Conservation (phyloP, 2,888 invertebrate genomes). For the Volucella zonaria region DNA sequence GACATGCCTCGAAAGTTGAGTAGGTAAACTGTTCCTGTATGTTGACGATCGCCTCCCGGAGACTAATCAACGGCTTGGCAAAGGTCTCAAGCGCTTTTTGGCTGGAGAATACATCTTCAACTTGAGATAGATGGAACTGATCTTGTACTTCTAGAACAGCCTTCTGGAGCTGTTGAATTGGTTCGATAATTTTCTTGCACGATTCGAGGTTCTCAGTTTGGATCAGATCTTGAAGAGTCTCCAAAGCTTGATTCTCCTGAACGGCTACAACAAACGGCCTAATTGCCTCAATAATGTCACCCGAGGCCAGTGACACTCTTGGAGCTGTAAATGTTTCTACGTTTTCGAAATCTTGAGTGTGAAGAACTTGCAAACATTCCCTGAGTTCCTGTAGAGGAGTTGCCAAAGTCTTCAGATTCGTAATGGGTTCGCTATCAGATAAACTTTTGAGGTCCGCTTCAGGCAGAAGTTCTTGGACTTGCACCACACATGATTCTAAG, state of each 20-base stretch:
- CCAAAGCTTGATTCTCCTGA: conserved; percentile 76
- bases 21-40: conserved; percentile 75
- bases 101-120: conserved; percentile 68
- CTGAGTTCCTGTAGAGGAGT: conserved; percentile 79
- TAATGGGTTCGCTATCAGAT: conserved; percentile 30
- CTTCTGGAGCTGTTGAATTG: conserved; percentile 81
- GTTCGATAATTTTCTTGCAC: conserved; percentile 79
- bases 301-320: conserved; percentile 68
- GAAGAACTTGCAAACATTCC: conserved; percentile 76
- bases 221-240: conserved; percentile 76
- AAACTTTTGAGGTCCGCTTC: conserved; percentile 75
- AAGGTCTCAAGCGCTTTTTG: conserved; percentile 73
- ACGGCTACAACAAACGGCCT: conserved; percentile 76
- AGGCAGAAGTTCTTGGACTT: conserved; percentile 78
- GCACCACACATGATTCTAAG: conserved; percentile 78
- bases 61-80: conserved; percentile 76
- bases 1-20: conserved; percentile 74
- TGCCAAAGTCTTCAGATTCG: conserved; percentile 74
- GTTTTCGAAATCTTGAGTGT: conserved; percentile 76
- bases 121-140: conserved; percentile 79
- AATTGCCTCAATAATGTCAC: conserved; percentile 75
- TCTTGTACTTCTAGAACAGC: conserved; percentile 77
- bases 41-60: conserved; percentile 76
- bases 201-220: conserved; percentile 76
- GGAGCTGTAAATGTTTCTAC: conserved; percentile 72